phyloP scores from a whole-genome alignment of 2,888 invertebrate genomes.

The Caenorhabditis parvicauda region DNA sequence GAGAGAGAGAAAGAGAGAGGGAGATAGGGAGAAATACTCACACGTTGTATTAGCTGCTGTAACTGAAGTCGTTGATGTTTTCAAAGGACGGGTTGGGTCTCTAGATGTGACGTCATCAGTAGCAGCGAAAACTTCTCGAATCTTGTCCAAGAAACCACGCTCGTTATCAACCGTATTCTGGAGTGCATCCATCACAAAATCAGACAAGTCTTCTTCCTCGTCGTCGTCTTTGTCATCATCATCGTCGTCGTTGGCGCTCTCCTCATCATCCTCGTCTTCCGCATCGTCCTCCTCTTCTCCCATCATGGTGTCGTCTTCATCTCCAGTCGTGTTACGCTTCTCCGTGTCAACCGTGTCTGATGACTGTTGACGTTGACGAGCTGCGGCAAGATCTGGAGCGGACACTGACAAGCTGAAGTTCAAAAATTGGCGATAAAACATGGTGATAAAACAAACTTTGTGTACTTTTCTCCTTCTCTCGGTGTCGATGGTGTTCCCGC shows the following conservation, averaged over 20 bases:
- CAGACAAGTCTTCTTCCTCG: conserved; percentile 12
- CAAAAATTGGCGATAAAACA: too few species aligned
- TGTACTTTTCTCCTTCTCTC: conserved; percentile 15
- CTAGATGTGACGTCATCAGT: not conserved
- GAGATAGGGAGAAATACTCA: too few species aligned
- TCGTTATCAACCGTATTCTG: conserved; percentile 6
- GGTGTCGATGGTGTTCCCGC: conserved; percentile 18
- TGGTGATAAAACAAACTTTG: too few species aligned
- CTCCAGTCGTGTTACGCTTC: conserved; percentile 12
- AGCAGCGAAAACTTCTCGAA: conserved; percentile 15
- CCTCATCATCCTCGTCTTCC: conserved; percentile 32
- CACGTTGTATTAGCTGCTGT: too few species aligned
- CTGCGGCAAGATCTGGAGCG: conserved; percentile 40
- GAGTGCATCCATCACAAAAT: too few species aligned
- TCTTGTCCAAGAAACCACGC: conserved; percentile 19
- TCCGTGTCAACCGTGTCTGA: conserved; percentile 22
- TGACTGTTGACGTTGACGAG: conserved; percentile 29
- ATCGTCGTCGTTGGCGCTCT: conserved; percentile 43
- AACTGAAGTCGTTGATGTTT: not conserved
- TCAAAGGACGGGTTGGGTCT: not conserved
- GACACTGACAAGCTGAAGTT: conserved; percentile 47
- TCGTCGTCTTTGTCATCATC: conserved; percentile 42
- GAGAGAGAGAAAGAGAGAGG: too few species aligned
- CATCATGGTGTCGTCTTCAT: conserved; percentile 22
- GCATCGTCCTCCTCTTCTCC: conserved; percentile 29